A percentile compares a stretch with the other conserved stretches of the same genome.
Conservation (phyloP, 2,797 vertebrate genomes). For the Uromys caudimaculatus region DNA sequence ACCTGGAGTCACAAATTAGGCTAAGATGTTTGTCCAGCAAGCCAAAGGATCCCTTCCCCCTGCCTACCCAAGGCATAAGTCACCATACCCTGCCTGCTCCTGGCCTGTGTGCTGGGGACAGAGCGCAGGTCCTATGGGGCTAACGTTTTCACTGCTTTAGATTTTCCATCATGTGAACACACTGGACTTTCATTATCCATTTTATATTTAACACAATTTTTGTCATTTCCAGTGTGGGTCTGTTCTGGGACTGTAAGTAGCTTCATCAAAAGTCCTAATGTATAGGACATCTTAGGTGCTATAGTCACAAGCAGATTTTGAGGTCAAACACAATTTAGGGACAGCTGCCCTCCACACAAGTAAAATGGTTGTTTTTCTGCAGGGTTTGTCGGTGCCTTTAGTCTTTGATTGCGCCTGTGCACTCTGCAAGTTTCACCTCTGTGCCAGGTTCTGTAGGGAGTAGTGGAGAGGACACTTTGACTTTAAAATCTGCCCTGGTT, state of each 20-base stretch:
- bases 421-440: neutral
- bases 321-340: neutral
- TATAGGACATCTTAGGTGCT: neutral
- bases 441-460: neutral
- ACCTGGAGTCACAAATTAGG: neutral
- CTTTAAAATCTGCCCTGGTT: neutral
- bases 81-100: neutral
- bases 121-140: neutral
- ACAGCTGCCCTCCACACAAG: neutral
- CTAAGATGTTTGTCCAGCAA: neutral
- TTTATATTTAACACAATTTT: neutral
- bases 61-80: neutral
- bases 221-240: neutral
- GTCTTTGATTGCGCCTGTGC: neutral
- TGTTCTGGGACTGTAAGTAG: neutral
- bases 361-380: neutral
- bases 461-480: neutral
- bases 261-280: neutral
- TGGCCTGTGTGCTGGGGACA: neutral
- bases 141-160: neutral
- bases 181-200: neutral
- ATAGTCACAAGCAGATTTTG: neutral
- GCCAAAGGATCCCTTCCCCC: neutral
- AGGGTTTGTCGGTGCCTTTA: neutral
- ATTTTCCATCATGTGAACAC: neutral